Evolutionary conservation across 2,797 vertebrate genomes (phyloP), one percentile per base, ranked within the genome.

Genomic region (Synanceia verrucosa): DNA sequence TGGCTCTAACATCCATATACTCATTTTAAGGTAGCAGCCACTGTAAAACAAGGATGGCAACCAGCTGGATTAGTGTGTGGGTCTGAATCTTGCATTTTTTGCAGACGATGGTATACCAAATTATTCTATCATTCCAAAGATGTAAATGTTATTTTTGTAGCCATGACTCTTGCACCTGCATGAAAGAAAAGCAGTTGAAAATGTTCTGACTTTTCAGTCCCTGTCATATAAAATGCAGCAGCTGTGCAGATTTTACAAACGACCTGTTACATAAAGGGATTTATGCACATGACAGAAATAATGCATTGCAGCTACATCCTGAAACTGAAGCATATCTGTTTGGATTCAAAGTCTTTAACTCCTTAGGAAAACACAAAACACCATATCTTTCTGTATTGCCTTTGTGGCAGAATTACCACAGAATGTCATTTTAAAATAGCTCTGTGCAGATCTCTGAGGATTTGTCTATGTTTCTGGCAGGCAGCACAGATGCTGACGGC

Each of bases 181-280:
- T 65, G 12, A 14, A 50, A 71, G 34, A 19, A 41, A 68, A 50
- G 47, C 3, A 1, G 12, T 64, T 44, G 3, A 21, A 39, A 51
- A n/a, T 11, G 5, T 56, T n/a, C 19, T n/a, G 23, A 21, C 43
- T 67, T 43, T 23, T 58, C 33, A 48, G 47, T 23, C 28, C 31
- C 18, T 19, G 28, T 62, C 53, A 4, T 23, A 29, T 66, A 50
- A 75, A 83, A 61, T 16, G 24, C 39, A 72, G 59, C 67, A 75
- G 77, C 70, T 79, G 68, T 66, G 66, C 75, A 82, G 70, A 63
- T 79, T 76, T 78, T 14, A 67, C 34, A 31, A 36, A 46, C 50
- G 21, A 31, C 43, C 48, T 61, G 72, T 86, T 87, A 78, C 70
- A 78, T 87, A 83, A 87, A 75, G 46, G 53, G 70, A 84, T 89